Conservation (phyloP, 2,888 invertebrate species). For the Nephrotoma appendiculata region DNA sequence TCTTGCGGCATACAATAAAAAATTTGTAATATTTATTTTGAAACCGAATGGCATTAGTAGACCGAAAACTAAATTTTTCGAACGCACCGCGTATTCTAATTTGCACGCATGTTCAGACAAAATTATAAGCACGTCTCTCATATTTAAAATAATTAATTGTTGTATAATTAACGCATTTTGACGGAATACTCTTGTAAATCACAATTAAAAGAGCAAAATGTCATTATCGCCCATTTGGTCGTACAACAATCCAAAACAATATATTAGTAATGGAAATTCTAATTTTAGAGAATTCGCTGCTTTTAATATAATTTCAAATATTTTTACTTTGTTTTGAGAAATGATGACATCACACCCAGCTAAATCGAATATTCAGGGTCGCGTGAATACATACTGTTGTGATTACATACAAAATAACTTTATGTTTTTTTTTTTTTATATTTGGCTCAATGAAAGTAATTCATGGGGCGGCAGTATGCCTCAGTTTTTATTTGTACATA, state of each 20-base stretch:
- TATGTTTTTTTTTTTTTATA: background rate
- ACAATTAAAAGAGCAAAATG: background rate
- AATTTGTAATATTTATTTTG: background rate
- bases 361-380: background rate
- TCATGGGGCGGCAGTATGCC: too few species aligned
- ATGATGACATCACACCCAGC: background rate
- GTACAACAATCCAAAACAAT: background rate
- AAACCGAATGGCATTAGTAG: background rate
- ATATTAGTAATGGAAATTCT: background rate
- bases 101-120: background rate
- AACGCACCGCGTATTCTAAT: background rate
- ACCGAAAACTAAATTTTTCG: background rate
- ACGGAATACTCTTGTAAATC: background rate
- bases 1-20: background rate
- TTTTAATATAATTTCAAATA: background rate
- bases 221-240: background rate
- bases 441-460: background rate
- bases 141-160: background rate
- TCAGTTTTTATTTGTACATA: background rate
- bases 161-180: background rate
- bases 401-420: background rate
- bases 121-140: background rate
- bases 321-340: constrained; percentile 4
- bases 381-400: background rate
- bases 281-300: background rate